phyloP scores from a whole-genome alignment of 2,797 vertebrate genomes.

The Orientallactaga sibirica region DNA sequence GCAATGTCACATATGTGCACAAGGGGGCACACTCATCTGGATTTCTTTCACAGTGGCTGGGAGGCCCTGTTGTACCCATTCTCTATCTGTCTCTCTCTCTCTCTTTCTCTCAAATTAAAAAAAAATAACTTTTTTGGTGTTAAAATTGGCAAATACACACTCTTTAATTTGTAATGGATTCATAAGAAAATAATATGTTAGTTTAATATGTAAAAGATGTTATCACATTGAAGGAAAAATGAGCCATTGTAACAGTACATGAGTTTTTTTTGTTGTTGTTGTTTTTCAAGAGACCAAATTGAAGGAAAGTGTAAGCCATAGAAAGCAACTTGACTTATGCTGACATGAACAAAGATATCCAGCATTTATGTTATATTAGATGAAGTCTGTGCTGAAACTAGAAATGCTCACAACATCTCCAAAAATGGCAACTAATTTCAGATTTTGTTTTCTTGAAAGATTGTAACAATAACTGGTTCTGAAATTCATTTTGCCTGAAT shows the following conservation, averaged over 20 bases:
- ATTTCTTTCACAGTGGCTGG: too few relatives aligned
- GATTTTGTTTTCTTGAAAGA: conserved; percentile 36
- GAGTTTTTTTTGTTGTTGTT: background rate
- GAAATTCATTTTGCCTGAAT: background rate
- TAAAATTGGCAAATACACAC: background rate
- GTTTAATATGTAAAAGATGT: conserved; percentile 13
- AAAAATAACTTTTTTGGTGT: background rate
- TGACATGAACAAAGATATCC: background rate
- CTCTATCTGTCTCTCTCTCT: too few relatives aligned
- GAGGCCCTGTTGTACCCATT: too few relatives aligned
- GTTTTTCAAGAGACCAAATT: background rate
- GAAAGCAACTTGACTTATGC: background rate
- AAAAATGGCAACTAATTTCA: conserved; percentile 43
- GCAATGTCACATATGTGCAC: too few relatives aligned
- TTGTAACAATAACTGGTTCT: background rate
- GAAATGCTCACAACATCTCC: conserved; percentile 7
- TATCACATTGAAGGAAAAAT: background rate
- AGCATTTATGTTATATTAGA: background rate
- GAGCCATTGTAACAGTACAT: background rate
- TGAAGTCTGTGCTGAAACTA: conserved; percentile 3
- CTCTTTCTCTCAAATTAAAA: too few relatives aligned
- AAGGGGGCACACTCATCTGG: too few relatives aligned
- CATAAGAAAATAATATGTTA: background rate
- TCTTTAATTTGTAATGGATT: conserved; percentile 18
- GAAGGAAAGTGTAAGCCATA: background rate